A percentile compares a stretch with the other conserved stretches of the same genome.
Evolutionary conservation across 2,797 vertebrate genomes (phyloP).

Genomic region (Sebastiscus albofasciatus): DNA sequence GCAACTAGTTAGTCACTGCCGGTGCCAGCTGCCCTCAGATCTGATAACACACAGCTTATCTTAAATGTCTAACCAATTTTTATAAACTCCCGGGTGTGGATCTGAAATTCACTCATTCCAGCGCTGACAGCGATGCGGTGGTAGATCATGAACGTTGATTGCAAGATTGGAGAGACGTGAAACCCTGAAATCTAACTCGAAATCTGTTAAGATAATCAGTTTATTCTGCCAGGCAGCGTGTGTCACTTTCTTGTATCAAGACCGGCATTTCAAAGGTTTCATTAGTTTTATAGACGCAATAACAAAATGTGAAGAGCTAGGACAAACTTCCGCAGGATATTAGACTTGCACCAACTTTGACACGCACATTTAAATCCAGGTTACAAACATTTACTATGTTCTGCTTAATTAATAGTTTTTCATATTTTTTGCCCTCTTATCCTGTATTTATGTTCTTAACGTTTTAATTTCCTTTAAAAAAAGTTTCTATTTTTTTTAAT

Average conservation of each 20-base stretch:
- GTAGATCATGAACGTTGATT: constrained; percentile 24
- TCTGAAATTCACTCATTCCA: constrained; percentile 55
- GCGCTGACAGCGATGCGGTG: neutral
- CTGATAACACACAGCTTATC: constrained; percentile 51
- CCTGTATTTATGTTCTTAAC: neutral
- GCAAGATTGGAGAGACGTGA: neutral
- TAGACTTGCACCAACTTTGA: neutral
- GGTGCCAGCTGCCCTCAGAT: neutral
- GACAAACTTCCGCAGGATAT: neutral
- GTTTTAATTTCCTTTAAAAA: neutral
- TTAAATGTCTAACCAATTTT: constrained; percentile 38
- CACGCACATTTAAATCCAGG: neutral
- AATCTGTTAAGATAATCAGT: constrained; percentile 19
- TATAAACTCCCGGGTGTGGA: constrained; percentile 41
- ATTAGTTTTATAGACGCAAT: neutral
- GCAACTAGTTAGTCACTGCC: constrained; percentile 4
- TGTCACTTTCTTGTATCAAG: constrained; percentile 1
- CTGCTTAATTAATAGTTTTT: neutral
- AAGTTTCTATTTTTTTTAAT: no score
- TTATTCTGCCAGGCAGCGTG: neutral
- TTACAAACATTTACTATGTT: neutral
- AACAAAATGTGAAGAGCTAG: neutral
- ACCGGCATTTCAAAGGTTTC: neutral
- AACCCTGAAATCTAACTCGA: constrained; percentile 25
- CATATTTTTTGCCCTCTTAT: neutral